Evolutionary conservation across 2,888 invertebrate species (phyloP), one percentile per base, ranked within the genome.

Genomic region (Sthenelais limicola): DNA sequence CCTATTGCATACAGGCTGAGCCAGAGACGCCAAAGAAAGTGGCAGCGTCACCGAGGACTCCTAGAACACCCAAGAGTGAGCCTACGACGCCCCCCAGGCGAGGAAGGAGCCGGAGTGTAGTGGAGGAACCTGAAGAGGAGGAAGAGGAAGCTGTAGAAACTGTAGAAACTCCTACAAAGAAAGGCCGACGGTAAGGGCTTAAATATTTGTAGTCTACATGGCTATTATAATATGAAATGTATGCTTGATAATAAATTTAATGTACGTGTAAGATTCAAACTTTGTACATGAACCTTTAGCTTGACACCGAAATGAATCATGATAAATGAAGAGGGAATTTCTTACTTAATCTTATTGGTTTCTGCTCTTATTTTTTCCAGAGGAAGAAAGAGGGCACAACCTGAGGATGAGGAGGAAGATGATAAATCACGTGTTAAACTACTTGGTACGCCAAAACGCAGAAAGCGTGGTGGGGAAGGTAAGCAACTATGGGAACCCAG

Each of bases 401-500:
- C 26, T n/a, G 56, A 73, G 3, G 66, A 73, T 26, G 73, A 73
- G 15, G 73, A 68, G 7, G 73, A 52, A 21, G 73, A 47, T 26
- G 51, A 66, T 1, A 49, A 58, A 32, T 38, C 35, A n/a, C 9
- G n/a, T 1, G 28, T 33, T 15, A n/a, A 18, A 24, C n/a, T 62
- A 47, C 30, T 43, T 32, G 58, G 43, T 47, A 43, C 32, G 48
- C 56, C 28, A 32, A 62, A 33, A 28, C 58, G 66, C 52, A 72
- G 26, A n/a, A 67, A 33, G 38, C 43, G 72, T 28, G 54, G 72
- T 30, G 47, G n/a, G 5, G 58, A 47, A 58, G 58, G 54, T 33
- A 43, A 26, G 58, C 32, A 30, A 21, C 30, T n/a, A n/a, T n/a
- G n/a, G n/a, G n/a, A n/a, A n/a, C n/a, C n/a, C n/a, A n/a, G n/a